These are phyloP conservation scores for Agonum fuliginosum DNA, from an alignment of 2,888 invertebrate genomes.

Conservation along the genomic window DNA sequence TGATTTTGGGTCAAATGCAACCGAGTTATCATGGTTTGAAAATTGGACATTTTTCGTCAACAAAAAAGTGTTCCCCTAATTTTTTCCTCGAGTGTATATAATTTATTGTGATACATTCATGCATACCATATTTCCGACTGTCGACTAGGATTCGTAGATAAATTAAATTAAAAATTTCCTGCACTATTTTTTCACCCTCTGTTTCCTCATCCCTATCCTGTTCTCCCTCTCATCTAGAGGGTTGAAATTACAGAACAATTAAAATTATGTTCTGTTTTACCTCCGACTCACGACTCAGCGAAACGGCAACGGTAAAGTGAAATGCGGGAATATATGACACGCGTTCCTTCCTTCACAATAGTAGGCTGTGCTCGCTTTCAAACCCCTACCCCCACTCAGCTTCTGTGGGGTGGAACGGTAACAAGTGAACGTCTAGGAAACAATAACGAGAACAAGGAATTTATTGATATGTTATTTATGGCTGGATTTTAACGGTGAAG, in stretches of 20 bases:
- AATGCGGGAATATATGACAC: slow-evolving; percentile 34
- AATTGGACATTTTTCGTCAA: too few relatives aligned
- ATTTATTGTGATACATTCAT: too few relatives aligned
- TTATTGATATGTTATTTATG: slow-evolving; percentile 7
- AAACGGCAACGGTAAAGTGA: neutral
- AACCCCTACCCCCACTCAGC: neutral
- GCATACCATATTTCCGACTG: too few relatives aligned
- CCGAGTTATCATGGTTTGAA: too few relatives aligned
- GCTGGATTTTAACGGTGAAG: too few relatives aligned
- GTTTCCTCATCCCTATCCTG: neutral
- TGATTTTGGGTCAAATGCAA: too few relatives aligned
- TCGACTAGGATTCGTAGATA: too few relatives aligned
- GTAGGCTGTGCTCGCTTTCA: neutral
- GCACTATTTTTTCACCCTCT: neutral
- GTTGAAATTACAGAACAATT: slow-evolving; percentile 50
- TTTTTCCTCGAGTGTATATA: too few relatives aligned
- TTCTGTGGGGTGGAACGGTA: neutral
- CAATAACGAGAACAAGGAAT: neutral
- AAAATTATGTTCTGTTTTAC: slow-evolving; percentile 45
- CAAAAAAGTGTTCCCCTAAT: too few relatives aligned
- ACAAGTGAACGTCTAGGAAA: slow-evolving; percentile 11
- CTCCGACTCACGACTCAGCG: neutral
- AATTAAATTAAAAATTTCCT: too few relatives aligned
- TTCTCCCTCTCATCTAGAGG: too few relatives aligned
- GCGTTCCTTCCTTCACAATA: neutral